These are phyloP conservation scores for Apostichopus leukothele DNA, from an alignment of 53 echinoderm and acorn worm genomes.

Conservation along the genomic window DNA sequence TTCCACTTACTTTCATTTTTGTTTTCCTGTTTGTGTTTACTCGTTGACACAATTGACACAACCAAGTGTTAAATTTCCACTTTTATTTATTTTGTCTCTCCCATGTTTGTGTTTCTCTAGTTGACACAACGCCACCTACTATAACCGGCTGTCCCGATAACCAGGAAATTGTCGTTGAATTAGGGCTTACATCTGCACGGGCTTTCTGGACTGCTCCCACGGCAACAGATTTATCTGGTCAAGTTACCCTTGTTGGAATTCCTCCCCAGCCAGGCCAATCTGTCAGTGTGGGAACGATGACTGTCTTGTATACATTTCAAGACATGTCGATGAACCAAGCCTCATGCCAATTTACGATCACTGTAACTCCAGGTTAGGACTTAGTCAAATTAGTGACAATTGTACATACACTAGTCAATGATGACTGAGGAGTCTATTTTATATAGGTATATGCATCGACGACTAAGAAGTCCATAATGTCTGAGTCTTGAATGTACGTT, in stretches of 20 bases:
- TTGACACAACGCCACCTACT: conserved; percentile 45
- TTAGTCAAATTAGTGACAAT: too few species aligned
- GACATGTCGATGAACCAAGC: conserved; percentile 55
- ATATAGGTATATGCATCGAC: too few species aligned
- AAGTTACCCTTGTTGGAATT: conserved; percentile 9
- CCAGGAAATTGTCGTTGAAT: conserved; percentile 38
- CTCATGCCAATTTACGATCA: conserved; percentile 14
- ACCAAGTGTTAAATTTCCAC: too few species aligned
- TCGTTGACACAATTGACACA: too few species aligned
- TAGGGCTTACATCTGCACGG: conserved; percentile 17
- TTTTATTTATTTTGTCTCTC: neutral
- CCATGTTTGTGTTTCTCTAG: neutral
- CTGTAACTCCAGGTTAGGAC: conserved; percentile 12
- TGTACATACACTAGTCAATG: too few species aligned
- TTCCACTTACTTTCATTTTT: too few species aligned
- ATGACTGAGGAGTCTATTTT: too few species aligned
- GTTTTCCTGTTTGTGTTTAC: too few species aligned
- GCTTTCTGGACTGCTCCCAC: conserved; percentile 64
- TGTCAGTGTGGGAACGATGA: conserved; percentile 48
- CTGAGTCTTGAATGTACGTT: too few species aligned
- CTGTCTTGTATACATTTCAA: conserved; percentile 59
- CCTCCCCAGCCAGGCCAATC: conserved; percentile 19
- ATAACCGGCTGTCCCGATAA: conserved; percentile 27
- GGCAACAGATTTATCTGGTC: conserved; percentile 77
- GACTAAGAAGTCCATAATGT: too few species aligned